Conservation (phyloP, 1,140 invertebrate species). For the Acromyrmex charruanus region DNA sequence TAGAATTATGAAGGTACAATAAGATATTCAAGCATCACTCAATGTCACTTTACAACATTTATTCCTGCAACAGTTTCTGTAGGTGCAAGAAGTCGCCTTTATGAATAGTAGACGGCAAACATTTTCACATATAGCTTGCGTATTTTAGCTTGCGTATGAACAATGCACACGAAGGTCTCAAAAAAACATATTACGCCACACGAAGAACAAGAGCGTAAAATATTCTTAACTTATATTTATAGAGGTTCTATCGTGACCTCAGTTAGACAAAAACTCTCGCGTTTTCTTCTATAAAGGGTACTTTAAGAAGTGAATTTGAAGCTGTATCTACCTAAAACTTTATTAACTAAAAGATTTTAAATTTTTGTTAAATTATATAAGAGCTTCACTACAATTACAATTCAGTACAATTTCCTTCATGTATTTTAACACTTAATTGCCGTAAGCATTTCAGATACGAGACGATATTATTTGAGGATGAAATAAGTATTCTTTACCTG, state of each 20-base stretch:
- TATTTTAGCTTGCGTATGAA: not conserved
- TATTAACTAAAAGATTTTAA: not conserved
- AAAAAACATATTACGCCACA: not conserved
- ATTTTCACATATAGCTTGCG: constrained; percentile 4
- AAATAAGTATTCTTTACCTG: constrained; percentile 88
- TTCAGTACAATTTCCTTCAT: not conserved
- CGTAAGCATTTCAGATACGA: not conserved
- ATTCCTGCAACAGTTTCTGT: not conserved
- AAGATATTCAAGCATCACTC: constrained; percentile 38
- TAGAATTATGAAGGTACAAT: constrained; percentile 50
- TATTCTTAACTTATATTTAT: constrained; percentile 23
- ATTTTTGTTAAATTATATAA: not conserved
- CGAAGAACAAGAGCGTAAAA: not conserved
- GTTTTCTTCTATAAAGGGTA: not conserved
- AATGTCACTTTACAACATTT: constrained; percentile 25
- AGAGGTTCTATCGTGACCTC: not conserved
- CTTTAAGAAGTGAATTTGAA: constrained; percentile 1
- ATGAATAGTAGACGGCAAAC: not conserved
- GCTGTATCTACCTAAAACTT: not conserved
- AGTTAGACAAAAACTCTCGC: constrained; percentile 1
- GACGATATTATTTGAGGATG: not conserved
- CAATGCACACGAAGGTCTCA: not conserved
- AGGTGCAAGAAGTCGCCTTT: not conserved
- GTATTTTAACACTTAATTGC: not conserved
- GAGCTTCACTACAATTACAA: no score